These are phyloP conservation scores for Sebastes iracundus DNA, from an alignment of 2,797 vertebrate species.

Conservation along the genomic window DNA sequence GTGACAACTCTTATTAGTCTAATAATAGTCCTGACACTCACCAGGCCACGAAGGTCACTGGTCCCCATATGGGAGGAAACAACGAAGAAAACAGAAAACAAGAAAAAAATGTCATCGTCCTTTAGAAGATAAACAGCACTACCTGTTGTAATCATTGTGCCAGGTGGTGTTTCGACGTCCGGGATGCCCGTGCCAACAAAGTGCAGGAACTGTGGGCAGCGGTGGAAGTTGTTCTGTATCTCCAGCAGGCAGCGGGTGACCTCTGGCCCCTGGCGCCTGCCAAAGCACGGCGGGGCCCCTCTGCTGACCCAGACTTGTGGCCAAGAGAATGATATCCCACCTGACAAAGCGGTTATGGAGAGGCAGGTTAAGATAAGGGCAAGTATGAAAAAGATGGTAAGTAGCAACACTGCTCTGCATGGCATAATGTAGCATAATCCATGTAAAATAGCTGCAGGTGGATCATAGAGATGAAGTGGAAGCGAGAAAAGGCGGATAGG, in stretches of 20 bases:
- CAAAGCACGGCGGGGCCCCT: constrained; percentile 78
- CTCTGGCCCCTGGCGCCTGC: constrained; percentile 76
- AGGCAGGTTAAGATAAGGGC: constrained; percentile 28
- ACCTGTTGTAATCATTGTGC: constrained; percentile 85
- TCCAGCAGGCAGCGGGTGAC: constrained; percentile 79
- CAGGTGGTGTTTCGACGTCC: constrained; percentile 86
- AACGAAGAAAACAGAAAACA: constrained; percentile 24
- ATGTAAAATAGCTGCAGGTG: constrained; percentile 44
- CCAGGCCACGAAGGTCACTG: constrained; percentile 10
- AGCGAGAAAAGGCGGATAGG: neutral
- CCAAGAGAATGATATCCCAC: constrained; percentile 5
- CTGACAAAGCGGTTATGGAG: constrained; percentile 19
- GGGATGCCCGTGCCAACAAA: constrained; percentile 74
- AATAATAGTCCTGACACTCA: constrained; percentile 25
- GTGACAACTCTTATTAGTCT: constrained; percentile 11
- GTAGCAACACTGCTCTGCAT: neutral
- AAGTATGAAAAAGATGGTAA: constrained; percentile 36
- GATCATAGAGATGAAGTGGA: constrained; percentile 15
- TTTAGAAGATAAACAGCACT: constrained; percentile 31
- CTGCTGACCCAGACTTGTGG: constrained; percentile 74
- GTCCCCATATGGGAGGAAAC: constrained; percentile 20
- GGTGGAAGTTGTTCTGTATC: constrained; percentile 81
- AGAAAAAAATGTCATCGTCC: constrained; percentile 1
- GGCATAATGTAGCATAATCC: constrained; percentile 25
- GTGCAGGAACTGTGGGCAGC: constrained; percentile 72